phyloP scores from a whole-genome alignment of 2,113 vertebrate species.

The Corythornis cristatus region DNA sequence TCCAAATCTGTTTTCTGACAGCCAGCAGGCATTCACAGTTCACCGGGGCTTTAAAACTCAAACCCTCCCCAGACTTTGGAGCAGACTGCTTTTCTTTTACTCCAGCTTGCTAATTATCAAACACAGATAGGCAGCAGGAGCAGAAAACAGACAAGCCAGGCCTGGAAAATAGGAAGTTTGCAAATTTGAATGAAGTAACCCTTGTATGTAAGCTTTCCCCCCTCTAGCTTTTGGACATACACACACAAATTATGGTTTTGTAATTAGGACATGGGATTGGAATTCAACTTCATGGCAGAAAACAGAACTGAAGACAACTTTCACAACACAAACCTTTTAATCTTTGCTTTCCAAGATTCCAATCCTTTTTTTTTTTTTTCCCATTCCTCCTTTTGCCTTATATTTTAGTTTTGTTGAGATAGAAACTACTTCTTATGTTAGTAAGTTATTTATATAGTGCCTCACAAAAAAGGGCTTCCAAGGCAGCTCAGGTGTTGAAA shows the following conservation, averaged over 20 bases:
- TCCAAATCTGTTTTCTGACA: neutral
- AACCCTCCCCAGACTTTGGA: accelerated
- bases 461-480: neutral
- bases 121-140: neutral
- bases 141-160: neutral
- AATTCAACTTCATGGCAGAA: neutral
- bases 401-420: neutral
- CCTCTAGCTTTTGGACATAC: neutral
- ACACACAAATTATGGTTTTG: neutral
- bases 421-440: neutral
- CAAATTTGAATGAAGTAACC: neutral
- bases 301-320: neutral
- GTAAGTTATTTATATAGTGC: neutral
- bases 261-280: neutral
- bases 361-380: neutral
- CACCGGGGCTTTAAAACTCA: neutral
- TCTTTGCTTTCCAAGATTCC: neutral
- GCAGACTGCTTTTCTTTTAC: neutral
- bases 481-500: neutral
- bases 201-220: neutral
- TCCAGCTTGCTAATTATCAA: neutral
- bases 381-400: neutral
- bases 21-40: neutral
- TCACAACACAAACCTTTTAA: neutral
- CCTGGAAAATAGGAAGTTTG: neutral